Base-by-base conservation (phyloP, 2,888 invertebrate species). In the Idaea biselata region DNA sequence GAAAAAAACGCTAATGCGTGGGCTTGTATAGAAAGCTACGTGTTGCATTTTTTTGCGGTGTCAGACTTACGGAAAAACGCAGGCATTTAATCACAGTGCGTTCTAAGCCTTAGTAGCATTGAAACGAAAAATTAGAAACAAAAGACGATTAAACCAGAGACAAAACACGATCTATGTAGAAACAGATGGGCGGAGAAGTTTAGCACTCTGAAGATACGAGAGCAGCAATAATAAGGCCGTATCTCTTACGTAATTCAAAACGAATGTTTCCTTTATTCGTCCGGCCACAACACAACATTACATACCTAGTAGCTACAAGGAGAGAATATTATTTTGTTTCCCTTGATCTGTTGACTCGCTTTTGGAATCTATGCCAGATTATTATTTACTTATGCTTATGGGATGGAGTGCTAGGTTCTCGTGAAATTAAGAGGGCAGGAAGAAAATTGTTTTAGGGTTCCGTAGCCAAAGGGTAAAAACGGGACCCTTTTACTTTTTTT, bases 211-310 rank as follows among this genome's bases (percentile, higher is more conserved):
- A 44, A 44, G 44, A 44, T 44, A 44, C 3, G 25, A 44, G 14
- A 44, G 44, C 6, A 33, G 33, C 25, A 25, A 11, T 44, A 44
- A 8, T 14, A 44, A 44, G 5, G 6, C 44, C 44, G 14, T 44
- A 44, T 44, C 44, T 44, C 44, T 44, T 44, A 44, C 44, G 44
- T 44, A 44, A 44, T 44, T 44, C 44, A 44, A 44, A 44, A 44
- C 44, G 8, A 44, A 44, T 44, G 44, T 44, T 14, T 44, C 44
- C 44, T 44, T 44, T 44, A 44, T 44, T 44, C 44, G 44, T 44
- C 14, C 44, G 44, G 44, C 14, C 44, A 44, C 44, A 44, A 44
- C 44, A 44, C 5, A 25, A 25, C 5, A 25, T 25, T 3, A 44
- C 3, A 8, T 8, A 44, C 14, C 14, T 14, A 44, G 32, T 32